These are phyloP conservation scores for Oikopleura vanhoeffeni DNA, from an alignment of 23 tunicate species.

Conservation along the genomic window DNA sequence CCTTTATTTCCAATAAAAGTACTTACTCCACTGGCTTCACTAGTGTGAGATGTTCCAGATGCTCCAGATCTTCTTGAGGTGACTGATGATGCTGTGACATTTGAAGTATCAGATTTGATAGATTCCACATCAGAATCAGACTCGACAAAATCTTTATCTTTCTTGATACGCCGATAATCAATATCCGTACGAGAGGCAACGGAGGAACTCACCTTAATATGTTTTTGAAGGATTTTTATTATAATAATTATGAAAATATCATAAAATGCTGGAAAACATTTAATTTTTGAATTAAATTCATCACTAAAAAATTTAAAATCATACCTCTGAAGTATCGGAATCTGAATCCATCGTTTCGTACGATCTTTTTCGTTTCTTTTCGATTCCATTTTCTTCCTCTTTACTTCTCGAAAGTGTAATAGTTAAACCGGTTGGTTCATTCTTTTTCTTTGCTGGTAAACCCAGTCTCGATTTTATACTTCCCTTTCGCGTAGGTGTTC, in stretches of 20 bases:
- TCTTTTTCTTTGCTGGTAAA: background rate
- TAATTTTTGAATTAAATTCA: too few species aligned
- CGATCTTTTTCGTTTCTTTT: background rate
- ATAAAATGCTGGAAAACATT: too few species aligned
- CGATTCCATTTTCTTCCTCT: background rate
- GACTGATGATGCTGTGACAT: background rate
- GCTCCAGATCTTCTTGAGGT: background rate
- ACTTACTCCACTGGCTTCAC: too few species aligned
- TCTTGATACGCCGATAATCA: background rate
- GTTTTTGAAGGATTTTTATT: too few species aligned
- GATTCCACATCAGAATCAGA: background rate
- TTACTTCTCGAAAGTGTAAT: background rate
- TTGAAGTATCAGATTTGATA: background rate
- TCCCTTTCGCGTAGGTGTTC: background rate
- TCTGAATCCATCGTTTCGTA: background rate
- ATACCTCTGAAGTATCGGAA: background rate
- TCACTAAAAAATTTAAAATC: too few species aligned
- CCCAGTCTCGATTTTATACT: background rate
- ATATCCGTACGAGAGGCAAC: background rate
- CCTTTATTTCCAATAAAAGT: too few species aligned
- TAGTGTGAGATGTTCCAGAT: background rate
- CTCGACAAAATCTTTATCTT: background rate
- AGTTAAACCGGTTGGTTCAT: background rate
- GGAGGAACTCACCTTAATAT: slow-evolving; percentile 4
- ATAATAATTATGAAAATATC: too few species aligned